A percentile compares a stretch with the other conserved stretches of the same genome.
phyloP scores from a whole-genome alignment of 2,797 vertebrate species.

The Danio tinwini region DNA sequence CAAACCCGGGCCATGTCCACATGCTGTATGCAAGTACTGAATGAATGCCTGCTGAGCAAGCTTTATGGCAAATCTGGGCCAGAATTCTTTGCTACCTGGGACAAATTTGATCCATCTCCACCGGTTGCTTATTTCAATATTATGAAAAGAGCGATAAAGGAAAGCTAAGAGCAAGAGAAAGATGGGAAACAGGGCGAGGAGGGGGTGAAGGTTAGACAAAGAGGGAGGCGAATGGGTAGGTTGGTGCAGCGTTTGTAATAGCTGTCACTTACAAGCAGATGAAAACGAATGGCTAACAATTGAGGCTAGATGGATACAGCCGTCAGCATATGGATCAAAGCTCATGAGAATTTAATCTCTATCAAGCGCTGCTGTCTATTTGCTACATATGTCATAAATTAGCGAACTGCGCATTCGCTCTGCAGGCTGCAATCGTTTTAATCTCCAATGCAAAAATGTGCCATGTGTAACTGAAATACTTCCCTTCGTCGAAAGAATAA shows the following conservation, averaged over 20 bases:
- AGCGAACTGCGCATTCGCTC: constrained; percentile 27
- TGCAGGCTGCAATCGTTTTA: constrained; percentile 20
- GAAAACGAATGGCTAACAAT: constrained; percentile 46
- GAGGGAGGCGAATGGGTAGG: constrained; percentile 40
- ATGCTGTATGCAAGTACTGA: too few relatives aligned
- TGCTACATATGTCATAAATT: constrained; percentile 34
- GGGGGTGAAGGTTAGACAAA: constrained; percentile 45
- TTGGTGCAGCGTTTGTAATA: constrained; percentile 31
- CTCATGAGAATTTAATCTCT: constrained; percentile 28
- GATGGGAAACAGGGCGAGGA: constrained; percentile 2
- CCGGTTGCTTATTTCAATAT: constrained; percentile 39
- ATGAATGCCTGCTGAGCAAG: too few relatives aligned
- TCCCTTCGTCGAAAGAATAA: constrained; percentile 23
- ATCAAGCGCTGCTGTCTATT: constrained; percentile 31
- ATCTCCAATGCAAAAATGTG: constrained; percentile 38
- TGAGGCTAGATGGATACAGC: constrained; percentile 42
- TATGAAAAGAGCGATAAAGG: constrained; percentile 21
- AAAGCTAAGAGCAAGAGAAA: constrained; percentile 4
- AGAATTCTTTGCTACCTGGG: too few relatives aligned
- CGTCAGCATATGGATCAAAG: constrained; percentile 43
- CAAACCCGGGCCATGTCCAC: too few relatives aligned
- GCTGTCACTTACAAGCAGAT: constrained; percentile 57
- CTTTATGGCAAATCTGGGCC: too few relatives aligned
- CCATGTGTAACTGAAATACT: constrained; percentile 26
- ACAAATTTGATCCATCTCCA: constrained; percentile 49